phyloP scores from a whole-genome alignment of 2,888 invertebrate genomes.

The Onthophagus sagittarius region DNA sequence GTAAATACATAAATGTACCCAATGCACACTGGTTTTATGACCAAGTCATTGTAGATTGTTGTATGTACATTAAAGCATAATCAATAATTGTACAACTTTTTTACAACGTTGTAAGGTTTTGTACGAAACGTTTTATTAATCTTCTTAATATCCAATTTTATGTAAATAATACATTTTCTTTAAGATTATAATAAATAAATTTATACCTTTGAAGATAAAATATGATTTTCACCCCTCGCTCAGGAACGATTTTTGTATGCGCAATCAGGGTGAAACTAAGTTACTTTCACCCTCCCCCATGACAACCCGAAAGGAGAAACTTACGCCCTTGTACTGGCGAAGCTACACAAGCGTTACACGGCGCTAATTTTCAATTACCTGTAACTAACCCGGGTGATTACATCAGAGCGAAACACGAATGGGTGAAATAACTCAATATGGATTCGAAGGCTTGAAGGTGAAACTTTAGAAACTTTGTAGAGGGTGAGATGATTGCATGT shows the following conservation, averaged over 20 bases:
- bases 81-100: no score
- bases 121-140: no score
- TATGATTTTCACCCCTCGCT: neutral
- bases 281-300: neutral
- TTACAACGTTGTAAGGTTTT: no score
- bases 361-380: constrained; percentile 34
- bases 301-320: neutral
- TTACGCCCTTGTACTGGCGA: constrained; percentile 1
- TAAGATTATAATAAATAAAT: no score
- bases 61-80: neutral
- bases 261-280: constrained; percentile 4
- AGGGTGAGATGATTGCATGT: neutral
- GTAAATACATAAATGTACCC: neutral
- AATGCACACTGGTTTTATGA: neutral
- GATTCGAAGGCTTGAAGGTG: neutral
- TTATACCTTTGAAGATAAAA: neutral
- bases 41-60: neutral
- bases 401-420: constrained; percentile 26
- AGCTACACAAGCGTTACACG: constrained; percentile 15
- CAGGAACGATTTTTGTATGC: neutral
- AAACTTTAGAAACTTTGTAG: neutral
- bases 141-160: no score
- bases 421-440: neutral
- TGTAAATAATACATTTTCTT: no score
- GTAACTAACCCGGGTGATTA: constrained; percentile 32